Base-by-base conservation (phyloP, 2,888 invertebrate species). In the Orthosia gothica region DNA sequence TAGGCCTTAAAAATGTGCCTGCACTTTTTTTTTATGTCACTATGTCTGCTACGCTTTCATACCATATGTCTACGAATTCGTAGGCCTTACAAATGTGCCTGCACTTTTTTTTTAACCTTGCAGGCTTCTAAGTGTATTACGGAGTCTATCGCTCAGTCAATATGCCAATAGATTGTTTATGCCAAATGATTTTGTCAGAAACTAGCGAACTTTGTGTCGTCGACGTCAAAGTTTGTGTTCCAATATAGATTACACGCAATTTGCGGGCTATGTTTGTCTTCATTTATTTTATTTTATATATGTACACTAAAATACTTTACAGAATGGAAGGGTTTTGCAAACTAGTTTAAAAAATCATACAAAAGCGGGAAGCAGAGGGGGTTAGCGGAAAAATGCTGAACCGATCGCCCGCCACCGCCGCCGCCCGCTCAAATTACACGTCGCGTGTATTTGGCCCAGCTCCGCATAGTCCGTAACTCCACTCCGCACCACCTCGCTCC, bases 171-270 rank as follows among this genome's bases (percentile, higher is more conserved):
- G 1, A 18, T 63, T 32, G n/a, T 52, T 64, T 47, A 23, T 76
- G 66, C 40, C 12, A 55, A 72, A 64, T 52, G 15, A 47, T 20
- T 63, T 45, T 75, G 45, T 63, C 26, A 11, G 18, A n/a, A 45
- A 72, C 40, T 45, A 18, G 16, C 13, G 52, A 52, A 12, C 1
- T 52, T 52, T n/a, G 11, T 3, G 52, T n/a, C 3, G 52, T 3
- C 18, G 16, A 26, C 3, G 23, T 9, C 16, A 5, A 26, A 57
- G 57, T 26, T 52, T 18, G n/a, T 52, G 32, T 62, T 45, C 15
- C 50, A 15, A 63, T 75, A 75, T 49, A 32, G 1, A 15, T n/a
- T n/a, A n/a, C n/a, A n/a, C n/a, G n/a, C 12, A 26, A 45, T 75
- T 75, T 52, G 15, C 3, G n/a, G 1, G n/a, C n/a, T 58, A 16